Conservation (phyloP, 2,113 vertebrate genomes). For the Nycticryphes semicollaris region DNA sequence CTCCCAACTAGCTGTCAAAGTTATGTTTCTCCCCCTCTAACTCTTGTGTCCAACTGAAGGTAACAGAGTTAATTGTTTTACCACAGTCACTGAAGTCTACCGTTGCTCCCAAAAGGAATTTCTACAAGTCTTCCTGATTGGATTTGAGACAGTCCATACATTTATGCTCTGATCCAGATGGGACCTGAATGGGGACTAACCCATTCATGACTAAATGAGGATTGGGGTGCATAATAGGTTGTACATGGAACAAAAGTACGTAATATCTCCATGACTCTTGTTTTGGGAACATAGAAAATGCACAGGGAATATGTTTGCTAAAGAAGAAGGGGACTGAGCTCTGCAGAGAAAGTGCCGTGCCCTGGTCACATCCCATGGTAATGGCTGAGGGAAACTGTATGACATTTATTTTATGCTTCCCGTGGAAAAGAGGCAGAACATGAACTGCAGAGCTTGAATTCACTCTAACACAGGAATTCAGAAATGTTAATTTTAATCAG, state of each 20-base stretch:
- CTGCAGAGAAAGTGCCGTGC: neutral
- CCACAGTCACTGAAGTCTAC: neutral
- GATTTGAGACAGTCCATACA: neutral
- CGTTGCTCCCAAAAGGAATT: neutral
- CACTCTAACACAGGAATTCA: neutral
- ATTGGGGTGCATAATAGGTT: neutral
- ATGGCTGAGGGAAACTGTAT: neutral
- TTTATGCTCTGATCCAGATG: neutral
- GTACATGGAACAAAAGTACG: neutral
- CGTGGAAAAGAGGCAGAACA: neutral
- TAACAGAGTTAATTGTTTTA: neutral
- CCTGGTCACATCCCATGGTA: conserved; percentile 5
- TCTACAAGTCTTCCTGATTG: neutral
- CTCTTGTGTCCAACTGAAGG: neutral
- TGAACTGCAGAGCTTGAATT: neutral
- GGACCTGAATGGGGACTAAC: neutral
- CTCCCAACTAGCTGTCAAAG: neutral
- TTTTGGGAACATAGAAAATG: neutral
- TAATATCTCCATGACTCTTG: neutral
- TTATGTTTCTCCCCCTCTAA: neutral
- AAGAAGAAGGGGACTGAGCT: neutral
- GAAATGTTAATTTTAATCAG: conserved; percentile 56
- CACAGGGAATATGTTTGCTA: neutral
- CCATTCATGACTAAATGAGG: neutral
- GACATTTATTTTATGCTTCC: neutral